Evolutionary conservation across 2,113 vertebrate species (phyloP), one percentile per base, ranked within the genome.

Genomic region (Cyanoderma ruficeps): DNA sequence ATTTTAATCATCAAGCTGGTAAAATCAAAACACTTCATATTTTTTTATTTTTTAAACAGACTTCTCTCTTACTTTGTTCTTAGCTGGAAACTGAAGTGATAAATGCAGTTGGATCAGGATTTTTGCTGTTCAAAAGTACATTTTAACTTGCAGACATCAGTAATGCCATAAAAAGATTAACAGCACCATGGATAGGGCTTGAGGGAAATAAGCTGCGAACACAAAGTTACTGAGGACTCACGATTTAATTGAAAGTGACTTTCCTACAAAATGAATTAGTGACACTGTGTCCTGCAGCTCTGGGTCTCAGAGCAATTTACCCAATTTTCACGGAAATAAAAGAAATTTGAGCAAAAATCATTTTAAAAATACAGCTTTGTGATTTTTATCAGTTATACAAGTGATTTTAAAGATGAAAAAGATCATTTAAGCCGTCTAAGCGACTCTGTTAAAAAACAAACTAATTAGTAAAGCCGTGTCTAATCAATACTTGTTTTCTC

Each of bases 131-230:
- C 22, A 49, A 33, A 91, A 76, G 23, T 6, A 21, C 30, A 47
- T 7, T 71, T 75, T 68, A 31, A 41, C 52, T 82, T 75, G 27
- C 33, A 89, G 84, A 13, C 37, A 55, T 17, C 65, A 44, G 49
- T 71, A 72, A 76, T 4, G n/a, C 11, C 24, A 14, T 75, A 13
- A 75, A 55, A 78, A 85, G 39, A 82, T 91, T 74, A 89, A 80
- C 53, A 93, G 87, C 44, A 93, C 65, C 65, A 75, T 37, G 77
- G 74, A 61, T 20, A 83, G 46, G 35, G 47, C 47, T 83, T 42
- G 60, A 87, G 41, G 21, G 35, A 91, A 91, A 78, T 60, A 27
- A 47, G 3, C 27, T 71, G 61, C 15, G 31, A 71, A 41, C 49
- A 53, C 24, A 2, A 13, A 67, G 28, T 15, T 72, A 25, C 56